Base-by-base conservation (phyloP, 2,113 vertebrate genomes). In the Siniperca knerii region DNA sequence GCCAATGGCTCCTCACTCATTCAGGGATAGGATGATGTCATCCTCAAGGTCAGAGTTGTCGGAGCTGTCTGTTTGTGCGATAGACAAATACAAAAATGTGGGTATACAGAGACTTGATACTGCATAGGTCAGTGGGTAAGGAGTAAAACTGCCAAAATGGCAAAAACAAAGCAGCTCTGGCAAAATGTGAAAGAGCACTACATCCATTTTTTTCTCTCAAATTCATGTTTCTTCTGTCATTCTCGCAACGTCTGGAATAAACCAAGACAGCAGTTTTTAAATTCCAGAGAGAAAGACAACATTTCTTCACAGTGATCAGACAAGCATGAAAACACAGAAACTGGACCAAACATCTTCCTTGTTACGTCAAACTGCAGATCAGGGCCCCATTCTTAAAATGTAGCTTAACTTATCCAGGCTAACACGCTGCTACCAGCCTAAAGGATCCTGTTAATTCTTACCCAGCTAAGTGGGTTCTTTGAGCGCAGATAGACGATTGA, bases 41-140 rank as follows among this genome's bases (percentile, higher is more conserved):
- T 99, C 98, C 95, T 99, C 98, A 92, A 99, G 94, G 95, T 99
- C 98, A 0, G 98, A 99, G 95, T 97, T 99, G 94, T 99, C 98
- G 0, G 98, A 98, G 95, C 97, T 98, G 95, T 99, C 98, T 18
- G 98, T 97, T 98, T 93, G 70, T 93, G 95, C 81, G 90, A 92
- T 20, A 87, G 84, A 87, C 58, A 93, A 94, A 12, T 0, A 7
- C 15, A 75, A 87, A 90, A 71, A 73, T 57, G 23, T 61, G 83
- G 52, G 70, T 68, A 29, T 44, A 52, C 25, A 77, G 20, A 84
- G 44, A 25, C 40, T 52, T 76, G 72, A 20, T 84, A 52, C 74
- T 77, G 77, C 73, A 74, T 71, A 80, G 83, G 90, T 80, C 77
- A 82, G 66, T 70, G 67, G 72, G 57, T 79, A 5, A 82, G 55